Evolutionary conservation across 2,113 vertebrate genomes (phyloP), one percentile per base, ranked within the genome.

Genomic region (Hippocampus abdominalis): DNA sequence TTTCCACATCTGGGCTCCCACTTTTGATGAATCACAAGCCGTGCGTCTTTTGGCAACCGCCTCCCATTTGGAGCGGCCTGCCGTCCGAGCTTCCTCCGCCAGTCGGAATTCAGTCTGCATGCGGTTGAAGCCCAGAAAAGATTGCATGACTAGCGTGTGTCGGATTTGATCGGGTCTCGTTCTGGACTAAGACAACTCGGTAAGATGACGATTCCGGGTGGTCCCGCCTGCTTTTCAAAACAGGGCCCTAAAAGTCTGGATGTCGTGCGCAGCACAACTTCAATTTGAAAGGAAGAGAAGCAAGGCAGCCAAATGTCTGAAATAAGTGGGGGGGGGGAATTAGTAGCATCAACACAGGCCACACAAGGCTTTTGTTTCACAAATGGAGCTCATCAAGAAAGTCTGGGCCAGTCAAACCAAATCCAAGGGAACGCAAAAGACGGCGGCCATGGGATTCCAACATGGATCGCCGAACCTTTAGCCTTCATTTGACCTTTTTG

Each of bases 41-140:
- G 87, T 87, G 81, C 88, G 87, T 89, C 85, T 87, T 89, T 86
- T 88, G 84, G 89, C 84, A 61, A 86, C 88, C 87, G 86, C 82
- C 82, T 87, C 81, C 76, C 79, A 86, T 86, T 89, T 82, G 79
- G 13, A 27, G 16, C 80, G 83, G 8, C 56, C 81, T 74, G 84
- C 86, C 76, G 79, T 78, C 79, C 75, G 79, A 85, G 85, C 90
- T 90, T 91, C 88, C 87, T 90, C 85, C 70, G 71, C n/a, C 85
- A 87, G 90, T 91, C 89, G 83, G 84, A 91, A 91, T 91, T 91
- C 89, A 91, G 89, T 86, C 81, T 29, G 82, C 84, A 29, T 29
- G 29, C 29, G 29, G 82, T 82, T 66, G 82, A 88, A 90, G 89
- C 87, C 90, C 89, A 90, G 78, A 78, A 83, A 89, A 89, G 81